These are phyloP conservation scores for Erythrocebus patas DNA, from an alignment of 2,113 vertebrate species.

Conservation along the genomic window DNA sequence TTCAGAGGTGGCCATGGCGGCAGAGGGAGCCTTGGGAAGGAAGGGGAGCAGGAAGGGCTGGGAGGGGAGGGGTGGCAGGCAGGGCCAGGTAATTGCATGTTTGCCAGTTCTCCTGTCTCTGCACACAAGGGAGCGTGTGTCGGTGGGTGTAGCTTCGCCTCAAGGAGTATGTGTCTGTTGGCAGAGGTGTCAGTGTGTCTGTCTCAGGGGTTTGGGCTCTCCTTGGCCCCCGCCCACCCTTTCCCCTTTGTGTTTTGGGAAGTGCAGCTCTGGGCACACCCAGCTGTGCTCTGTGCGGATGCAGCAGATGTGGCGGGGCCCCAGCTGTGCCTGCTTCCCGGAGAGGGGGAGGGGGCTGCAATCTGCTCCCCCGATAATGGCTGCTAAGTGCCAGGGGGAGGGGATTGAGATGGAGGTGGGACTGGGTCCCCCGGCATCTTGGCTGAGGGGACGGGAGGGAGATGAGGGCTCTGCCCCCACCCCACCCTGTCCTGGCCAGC, in stretches of 20 bases:
- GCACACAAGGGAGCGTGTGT: conserved; percentile 45
- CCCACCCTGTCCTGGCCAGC: background rate
- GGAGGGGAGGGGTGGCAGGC: conserved; percentile 55
- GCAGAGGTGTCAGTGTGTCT: conserved; percentile 66
- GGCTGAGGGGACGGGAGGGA: background rate
- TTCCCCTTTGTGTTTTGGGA: conserved; percentile 50
- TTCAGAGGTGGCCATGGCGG: background rate
- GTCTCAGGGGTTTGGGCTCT: conserved; percentile 48
- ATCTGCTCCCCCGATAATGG: conserved; percentile 76
- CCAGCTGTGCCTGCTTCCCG: conserved; percentile 75
- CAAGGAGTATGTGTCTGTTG: conserved; percentile 55
- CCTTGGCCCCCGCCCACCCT: background rate
- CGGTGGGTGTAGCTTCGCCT: conserved; percentile 63
- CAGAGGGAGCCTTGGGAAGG: background rate
- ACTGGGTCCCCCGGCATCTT: background rate
- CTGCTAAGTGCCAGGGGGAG: conserved; percentile 64
- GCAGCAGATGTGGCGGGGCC: conserved; percentile 76
- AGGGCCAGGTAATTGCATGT: conserved; percentile 74
- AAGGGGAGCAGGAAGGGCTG: background rate
- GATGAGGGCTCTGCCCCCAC: background rate
- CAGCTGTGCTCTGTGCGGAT: conserved; percentile 80
- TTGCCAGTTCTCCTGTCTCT: conserved; percentile 70
- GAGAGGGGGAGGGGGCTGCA: conserved; percentile 66
- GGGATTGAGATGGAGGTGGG: background rate
- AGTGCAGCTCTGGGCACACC: conserved; percentile 59